These are phyloP conservation scores for Pangasianodon gigas DNA, from an alignment of 2,113 vertebrate species.

Conservation along the genomic window DNA sequence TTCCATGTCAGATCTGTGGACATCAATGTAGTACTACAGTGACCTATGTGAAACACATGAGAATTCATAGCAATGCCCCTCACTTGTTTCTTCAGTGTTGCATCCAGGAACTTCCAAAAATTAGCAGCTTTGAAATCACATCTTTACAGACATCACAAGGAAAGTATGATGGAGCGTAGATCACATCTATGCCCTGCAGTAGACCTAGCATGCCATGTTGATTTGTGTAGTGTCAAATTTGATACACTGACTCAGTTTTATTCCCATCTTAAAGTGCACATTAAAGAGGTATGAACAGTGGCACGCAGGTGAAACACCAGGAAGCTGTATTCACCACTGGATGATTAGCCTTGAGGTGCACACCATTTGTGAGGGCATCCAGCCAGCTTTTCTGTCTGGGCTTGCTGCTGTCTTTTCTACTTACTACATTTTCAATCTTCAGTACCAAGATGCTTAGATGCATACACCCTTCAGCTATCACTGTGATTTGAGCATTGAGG, in stretches of 20 bases:
- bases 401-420: no score
- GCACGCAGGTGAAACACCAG: no score
- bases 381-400: no score
- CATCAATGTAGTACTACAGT: background rate
- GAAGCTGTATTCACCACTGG: no score
- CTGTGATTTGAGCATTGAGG: no score
- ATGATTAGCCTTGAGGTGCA: no score
- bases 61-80: background rate
- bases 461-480: no score
- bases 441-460: no score
- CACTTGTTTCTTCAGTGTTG: background rate
- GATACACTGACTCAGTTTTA: background rate
- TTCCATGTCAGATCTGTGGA: background rate
- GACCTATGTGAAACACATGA: background rate
- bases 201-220: background rate
- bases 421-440: no score
- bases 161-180: background rate
- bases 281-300: background rate
- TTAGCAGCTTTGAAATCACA: conserved; percentile 4
- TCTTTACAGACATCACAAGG: background rate
- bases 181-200: background rate
- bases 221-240: background rate
- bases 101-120: background rate
- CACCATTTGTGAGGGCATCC: no score
- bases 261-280: background rate